phyloP scores from a whole-genome alignment of 2,888 invertebrate genomes.

The Tigriopus californicus region DNA sequence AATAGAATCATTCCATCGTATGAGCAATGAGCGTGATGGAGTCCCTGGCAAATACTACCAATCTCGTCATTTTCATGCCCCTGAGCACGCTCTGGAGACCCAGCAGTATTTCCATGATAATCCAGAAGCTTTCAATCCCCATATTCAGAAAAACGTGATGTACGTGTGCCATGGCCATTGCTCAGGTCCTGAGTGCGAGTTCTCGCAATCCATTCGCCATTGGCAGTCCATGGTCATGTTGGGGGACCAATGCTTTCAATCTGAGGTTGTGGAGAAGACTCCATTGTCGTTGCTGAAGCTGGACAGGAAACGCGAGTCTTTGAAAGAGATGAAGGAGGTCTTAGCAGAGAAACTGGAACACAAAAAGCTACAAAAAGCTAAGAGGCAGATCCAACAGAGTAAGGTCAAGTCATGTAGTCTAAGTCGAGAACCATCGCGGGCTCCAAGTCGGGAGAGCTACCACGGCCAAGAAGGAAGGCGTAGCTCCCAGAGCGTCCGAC shows the following conservation, averaged over 20 bases:
- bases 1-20: neutral
- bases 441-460: neutral
- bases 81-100: no score
- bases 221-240: constrained; percentile 5
- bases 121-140: neutral
- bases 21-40: no score
- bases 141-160: neutral
- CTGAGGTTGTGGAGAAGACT: neutral
- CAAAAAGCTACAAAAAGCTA: neutral
- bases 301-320: neutral
- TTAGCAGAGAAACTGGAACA: neutral
- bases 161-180: constrained; percentile 12
- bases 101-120: no score
- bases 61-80: no score
- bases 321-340: neutral
- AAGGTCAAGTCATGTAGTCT: no score
- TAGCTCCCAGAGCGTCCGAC: neutral
- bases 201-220: neutral
- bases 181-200: constrained; percentile 8
- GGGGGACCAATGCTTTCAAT: neutral
- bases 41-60: no score
- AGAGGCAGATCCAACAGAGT: no score
- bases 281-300: neutral
- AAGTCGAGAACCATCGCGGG: no score
- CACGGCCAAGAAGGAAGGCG: neutral